Evolutionary conservation across 2,113 vertebrate species (phyloP), one percentile per base, ranked within the genome.

Genomic region (Tilapia sparmanii): DNA sequence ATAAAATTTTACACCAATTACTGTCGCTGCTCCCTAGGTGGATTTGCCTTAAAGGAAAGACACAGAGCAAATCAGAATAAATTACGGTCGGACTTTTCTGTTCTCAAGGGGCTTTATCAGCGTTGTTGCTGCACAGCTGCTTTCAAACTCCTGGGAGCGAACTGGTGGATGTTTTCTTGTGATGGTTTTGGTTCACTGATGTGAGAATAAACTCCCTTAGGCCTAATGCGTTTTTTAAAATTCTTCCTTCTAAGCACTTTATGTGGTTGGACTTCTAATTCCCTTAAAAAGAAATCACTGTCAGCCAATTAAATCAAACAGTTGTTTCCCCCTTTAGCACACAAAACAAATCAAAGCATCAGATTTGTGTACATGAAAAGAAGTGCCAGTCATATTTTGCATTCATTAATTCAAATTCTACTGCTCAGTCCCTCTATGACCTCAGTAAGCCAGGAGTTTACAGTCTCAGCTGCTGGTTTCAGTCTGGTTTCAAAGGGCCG

Each of bases 151-250:
- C 84, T 33, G 45, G 55, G 84, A 81, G 61, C 10, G 10, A 57
- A 78, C 1, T 57, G 76, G 4, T 16, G 68, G 53, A 86, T 63
- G 80, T 85, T 87, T 83, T 55, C 40, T 76, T 83, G 2, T 53
- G 31, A 82, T 86, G 12, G 50, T 71, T 85, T 73, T 63, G 81
- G 38, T 84, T 82, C 82, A 83, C 31, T 73, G 79, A 81, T 54
- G 53, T 86, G 35, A 90, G 33, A 80, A 84, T 38, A 47, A 78
- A 26, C 79, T 66, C 42, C 80, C 53, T 1, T 10, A 26, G 59
- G 38, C 10, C 35, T 55, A 5, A 50, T 11, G n/a, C 2, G 0
- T 10, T 19, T 12, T 63, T 78, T 8, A 4, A 12, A 6, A 18
- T 16, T 81, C 1, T 33, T 35, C 29, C n/a, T n/a, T 33, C 2